Evolutionary conservation across 2,113 vertebrate species (phyloP).

Genomic region (Lycaon pictus): DNA sequence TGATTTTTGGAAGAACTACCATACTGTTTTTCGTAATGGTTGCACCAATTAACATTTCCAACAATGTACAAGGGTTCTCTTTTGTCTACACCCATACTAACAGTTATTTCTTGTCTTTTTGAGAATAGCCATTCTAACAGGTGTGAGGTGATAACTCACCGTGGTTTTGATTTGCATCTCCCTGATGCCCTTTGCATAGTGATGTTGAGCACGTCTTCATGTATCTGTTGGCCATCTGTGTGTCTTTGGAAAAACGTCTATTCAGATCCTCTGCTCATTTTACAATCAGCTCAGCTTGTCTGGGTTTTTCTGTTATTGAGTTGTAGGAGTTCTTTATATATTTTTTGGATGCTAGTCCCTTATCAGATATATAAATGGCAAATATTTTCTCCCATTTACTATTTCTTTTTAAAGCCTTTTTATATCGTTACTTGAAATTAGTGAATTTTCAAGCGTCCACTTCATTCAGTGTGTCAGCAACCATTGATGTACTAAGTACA

Average conservation of each 20-base stretch:
- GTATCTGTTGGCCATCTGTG: not conserved
- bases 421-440: not conserved
- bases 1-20: not conserved
- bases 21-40: not conserved
- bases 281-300: not conserved
- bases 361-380: slow-evolving; percentile 1
- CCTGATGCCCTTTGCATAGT: not conserved
- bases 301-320: not conserved
- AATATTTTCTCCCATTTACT: not conserved
- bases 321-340: not conserved
- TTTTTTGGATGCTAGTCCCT: not conserved
- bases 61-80: not conserved
- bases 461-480: not conserved
- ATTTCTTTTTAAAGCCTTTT: not conserved
- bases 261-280: not conserved
- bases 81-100: not conserved
- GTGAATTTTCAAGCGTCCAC: not conserved
- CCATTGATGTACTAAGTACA: not conserved
- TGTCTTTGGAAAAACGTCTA: not conserved
- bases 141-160: not conserved
- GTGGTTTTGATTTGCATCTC: not conserved
- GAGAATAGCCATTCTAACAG: not conserved
- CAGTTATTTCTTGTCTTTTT: not conserved
- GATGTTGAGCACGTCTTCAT: not conserved
- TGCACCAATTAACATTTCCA: not conserved